These are phyloP conservation scores for Folsomia candida DNA, from an alignment of 2,888 invertebrate species.

Conservation along the genomic window DNA sequence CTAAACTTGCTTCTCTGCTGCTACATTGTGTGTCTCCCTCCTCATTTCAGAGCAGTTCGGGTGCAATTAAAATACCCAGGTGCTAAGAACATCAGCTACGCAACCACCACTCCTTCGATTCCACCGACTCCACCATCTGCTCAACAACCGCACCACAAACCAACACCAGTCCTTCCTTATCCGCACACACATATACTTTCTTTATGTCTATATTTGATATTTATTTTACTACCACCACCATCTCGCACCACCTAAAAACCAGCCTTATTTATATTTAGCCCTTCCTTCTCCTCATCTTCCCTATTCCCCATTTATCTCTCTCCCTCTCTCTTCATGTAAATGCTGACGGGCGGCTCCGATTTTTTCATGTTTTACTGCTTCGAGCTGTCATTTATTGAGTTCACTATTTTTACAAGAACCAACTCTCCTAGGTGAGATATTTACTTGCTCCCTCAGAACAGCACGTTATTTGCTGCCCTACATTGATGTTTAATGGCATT, in stretches of 20 bases:
- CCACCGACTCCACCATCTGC: slow-evolving; percentile 4
- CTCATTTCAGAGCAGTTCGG: slow-evolving; percentile 34
- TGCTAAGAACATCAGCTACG: slow-evolving; percentile 38
- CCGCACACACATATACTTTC: background rate
- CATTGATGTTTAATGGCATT: background rate
- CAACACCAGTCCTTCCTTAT: slow-evolving; percentile 1
- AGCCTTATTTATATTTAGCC: background rate
- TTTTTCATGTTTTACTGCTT: background rate
- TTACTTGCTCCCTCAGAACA: background rate
- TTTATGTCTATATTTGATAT: background rate
- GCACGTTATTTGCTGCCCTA: background rate
- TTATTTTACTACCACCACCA: background rate
- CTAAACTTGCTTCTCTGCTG: background rate
- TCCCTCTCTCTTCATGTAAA: too few species aligned
- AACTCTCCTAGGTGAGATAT: background rate
- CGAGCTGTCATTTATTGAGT: background rate
- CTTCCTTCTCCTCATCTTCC: background rate
- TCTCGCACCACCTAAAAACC: background rate
- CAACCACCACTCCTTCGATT: slow-evolving; percentile 1
- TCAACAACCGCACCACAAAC: background rate
- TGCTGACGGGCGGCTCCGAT: background rate
- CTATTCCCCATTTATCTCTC: background rate
- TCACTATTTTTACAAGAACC: background rate
- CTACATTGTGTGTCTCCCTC: background rate
- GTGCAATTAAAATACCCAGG: slow-evolving; percentile 48